Conservation (phyloP, 2,113 vertebrate genomes). For the Mirounga angustirostris region DNA sequence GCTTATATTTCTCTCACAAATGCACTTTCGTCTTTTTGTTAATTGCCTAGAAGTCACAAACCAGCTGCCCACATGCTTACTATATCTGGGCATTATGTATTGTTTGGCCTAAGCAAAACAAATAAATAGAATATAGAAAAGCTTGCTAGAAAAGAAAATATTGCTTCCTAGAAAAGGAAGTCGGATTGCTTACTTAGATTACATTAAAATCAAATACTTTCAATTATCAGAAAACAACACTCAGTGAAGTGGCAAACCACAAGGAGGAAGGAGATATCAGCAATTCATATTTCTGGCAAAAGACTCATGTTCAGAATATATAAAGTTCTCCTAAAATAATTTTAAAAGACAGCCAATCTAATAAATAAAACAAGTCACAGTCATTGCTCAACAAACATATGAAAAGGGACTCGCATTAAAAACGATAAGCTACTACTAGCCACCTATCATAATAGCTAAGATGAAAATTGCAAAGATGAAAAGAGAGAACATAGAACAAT, state of each 20-base stretch:
- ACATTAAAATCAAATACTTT: neutral
- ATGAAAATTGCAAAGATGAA: neutral
- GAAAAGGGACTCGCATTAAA: neutral
- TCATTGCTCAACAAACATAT: neutral
- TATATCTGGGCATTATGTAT: neutral
- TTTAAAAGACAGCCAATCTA: neutral
- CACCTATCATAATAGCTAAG: neutral
- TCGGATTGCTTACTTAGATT: neutral
- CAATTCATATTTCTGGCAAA: neutral
- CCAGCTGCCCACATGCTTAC: neutral
- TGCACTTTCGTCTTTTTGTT: neutral
- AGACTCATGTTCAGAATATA: neutral
- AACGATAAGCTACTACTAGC: neutral
- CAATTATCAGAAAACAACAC: neutral
- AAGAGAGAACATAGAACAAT: neutral
- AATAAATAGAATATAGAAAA: neutral
- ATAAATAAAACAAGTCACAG: neutral
- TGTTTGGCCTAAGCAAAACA: neutral
- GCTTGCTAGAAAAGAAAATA: neutral
- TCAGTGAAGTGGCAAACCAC: neutral
- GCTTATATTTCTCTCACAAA: neutral
- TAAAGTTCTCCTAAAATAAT: neutral
- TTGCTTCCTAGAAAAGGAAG: neutral
- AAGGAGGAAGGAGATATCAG: neutral
- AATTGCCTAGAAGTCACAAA: neutral